Evolutionary conservation across 1,140 invertebrate genomes (phyloP), one percentile per base, ranked within the genome.

Genomic region (Andricus grossulariae): DNA sequence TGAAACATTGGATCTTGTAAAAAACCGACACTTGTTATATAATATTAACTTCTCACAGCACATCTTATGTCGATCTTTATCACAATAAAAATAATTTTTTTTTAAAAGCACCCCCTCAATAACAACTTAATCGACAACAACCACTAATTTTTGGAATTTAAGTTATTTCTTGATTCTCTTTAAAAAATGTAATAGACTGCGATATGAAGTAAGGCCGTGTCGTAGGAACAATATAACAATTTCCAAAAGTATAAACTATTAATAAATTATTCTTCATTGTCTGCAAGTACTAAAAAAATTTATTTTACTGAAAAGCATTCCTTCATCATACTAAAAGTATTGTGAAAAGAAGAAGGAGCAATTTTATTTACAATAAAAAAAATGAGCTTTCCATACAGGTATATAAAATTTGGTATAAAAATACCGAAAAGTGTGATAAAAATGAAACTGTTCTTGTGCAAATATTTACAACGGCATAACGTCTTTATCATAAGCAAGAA

Each of bases 51-150:
- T 66, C 60, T 39, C 60, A 66, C 60, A 45, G 32, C 60, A 39
- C 15, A 66, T 7, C 25, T 57, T 55, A 19, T 66, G 45, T 52
- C 45, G 66, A 45, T 71, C 71, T 18, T 39, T 66, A 66, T 66
- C 60, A 66, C 60, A 66, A 66, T 66, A 66, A 66, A 66, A 66
- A 55, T 52, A 32, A 25, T 25, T 39, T 15, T 21, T 71, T 51
- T 50, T 50, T 76, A 21, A 50, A 51, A 18, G 16, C 1, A 49
- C 18, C 12, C 2, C 15, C 13, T 71, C 18, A 72, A 70, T 50
- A 71, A 71, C 32, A 74, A 11, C 10, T 7, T 5, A 45, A 45
- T 45, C 6, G 0, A 45, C 10, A 45, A 45, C 10, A 45, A 45
- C 6, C 39, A 45, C 4, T 45, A 2, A 45, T 45, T 45, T 45